These are phyloP conservation scores for Urosaurus nigricauda DNA, from an alignment of 2,797 vertebrate species.

Conservation along the genomic window DNA sequence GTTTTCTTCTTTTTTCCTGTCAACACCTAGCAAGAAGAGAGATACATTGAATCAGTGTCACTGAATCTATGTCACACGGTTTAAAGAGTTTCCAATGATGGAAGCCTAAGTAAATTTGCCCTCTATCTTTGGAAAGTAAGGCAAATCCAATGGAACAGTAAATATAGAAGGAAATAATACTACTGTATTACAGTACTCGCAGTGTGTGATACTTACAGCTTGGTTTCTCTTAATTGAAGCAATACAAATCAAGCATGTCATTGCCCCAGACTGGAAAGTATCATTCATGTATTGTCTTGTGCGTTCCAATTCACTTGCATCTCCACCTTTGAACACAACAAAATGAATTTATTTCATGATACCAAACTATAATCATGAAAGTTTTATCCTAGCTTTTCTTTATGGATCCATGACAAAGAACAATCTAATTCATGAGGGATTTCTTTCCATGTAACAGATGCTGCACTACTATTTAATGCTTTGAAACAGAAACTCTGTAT, in stretches of 20 bases:
- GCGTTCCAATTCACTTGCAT: constrained; percentile 84
- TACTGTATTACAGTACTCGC: background rate
- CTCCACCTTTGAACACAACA: constrained; percentile 84
- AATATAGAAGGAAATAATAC: background rate
- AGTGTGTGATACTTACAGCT: constrained; percentile 84
- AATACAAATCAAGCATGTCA: constrained; percentile 97
- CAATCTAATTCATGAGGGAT: background rate
- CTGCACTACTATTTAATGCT: background rate
- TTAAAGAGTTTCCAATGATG: background rate
- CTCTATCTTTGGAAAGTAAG: background rate
- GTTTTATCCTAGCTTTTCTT: background rate
- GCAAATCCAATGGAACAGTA: background rate
- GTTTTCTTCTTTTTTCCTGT: background rate
- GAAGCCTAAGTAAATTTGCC: background rate
- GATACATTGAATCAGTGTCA: background rate
- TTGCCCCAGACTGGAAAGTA: constrained; percentile 92
- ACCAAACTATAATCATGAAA: constrained; percentile 40
- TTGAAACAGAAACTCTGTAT: background rate
- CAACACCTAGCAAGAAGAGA: background rate
- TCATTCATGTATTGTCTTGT: constrained; percentile 93
- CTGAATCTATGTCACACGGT: background rate
- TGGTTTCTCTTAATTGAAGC: constrained; percentile 94
- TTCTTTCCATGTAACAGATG: constrained; percentile 3
- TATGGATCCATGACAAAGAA: background rate
- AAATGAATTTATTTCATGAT: background rate